Evolutionary conservation across 2,113 vertebrate genomes (phyloP).

Genomic region (Forbesichthys agassizii): DNA sequence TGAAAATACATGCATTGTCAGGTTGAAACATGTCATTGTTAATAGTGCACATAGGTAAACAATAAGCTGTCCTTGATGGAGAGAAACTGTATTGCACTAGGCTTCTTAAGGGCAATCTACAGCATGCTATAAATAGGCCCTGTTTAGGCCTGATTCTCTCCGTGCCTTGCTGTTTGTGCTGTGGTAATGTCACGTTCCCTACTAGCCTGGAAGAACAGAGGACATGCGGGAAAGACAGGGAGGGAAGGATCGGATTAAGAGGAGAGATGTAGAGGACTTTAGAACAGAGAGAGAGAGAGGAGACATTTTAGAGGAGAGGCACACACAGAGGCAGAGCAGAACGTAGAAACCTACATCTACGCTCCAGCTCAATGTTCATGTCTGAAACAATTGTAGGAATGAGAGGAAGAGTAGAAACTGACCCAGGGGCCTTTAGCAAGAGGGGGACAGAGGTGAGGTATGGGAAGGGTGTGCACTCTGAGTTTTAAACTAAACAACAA

Average conservation of each 20-base stretch:
- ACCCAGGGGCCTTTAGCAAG: no score
- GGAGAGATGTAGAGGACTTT: constrained; percentile 34
- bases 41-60: no score
- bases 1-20: no score
- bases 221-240: constrained; percentile 14
- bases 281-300: constrained; percentile 39
- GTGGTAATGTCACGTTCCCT: constrained; percentile 44
- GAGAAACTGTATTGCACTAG: constrained; percentile 31
- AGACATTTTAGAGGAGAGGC: no score
- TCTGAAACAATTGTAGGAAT: no score
- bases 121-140: constrained; percentile 60
- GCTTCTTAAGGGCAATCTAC: constrained; percentile 49
- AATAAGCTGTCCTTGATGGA: constrained; percentile 3
- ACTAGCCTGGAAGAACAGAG: constrained; percentile 22
- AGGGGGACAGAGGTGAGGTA: no score
- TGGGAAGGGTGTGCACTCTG: not conserved
- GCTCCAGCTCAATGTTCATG: no score
- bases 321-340: no score
- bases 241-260: not conserved
- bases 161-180: constrained; percentile 43
- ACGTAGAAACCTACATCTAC: no score
- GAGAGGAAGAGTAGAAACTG: no score
- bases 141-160: constrained; percentile 56
- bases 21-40: no score
- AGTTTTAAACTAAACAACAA: not conserved